Evolutionary conservation across 2,797 vertebrate species (phyloP).

Genomic region (Sebastes steindachneri): DNA sequence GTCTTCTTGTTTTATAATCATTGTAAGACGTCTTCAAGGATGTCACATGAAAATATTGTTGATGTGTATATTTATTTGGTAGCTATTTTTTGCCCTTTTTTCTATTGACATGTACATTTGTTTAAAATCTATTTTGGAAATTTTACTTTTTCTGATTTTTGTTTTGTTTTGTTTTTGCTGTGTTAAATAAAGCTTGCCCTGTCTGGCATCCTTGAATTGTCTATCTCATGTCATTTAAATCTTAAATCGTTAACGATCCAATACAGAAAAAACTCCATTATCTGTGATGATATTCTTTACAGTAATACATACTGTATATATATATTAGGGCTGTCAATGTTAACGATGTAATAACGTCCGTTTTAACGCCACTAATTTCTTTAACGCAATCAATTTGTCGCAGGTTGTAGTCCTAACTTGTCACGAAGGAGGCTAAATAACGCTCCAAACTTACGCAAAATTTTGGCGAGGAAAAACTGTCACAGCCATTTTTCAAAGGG

Average conservation of each 20-base stretch:
- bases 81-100: constrained; percentile 64
- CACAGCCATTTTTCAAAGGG: too few relatives aligned
- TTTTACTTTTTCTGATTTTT: constrained; percentile 34
- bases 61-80: constrained; percentile 85
- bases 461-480: too few relatives aligned
- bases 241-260: neutral
- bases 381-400: too few relatives aligned
- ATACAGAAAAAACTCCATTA: neutral
- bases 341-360: too few relatives aligned
- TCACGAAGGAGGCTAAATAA: too few relatives aligned
- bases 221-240: constrained; percentile 7
- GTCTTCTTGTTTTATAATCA: constrained; percentile 85
- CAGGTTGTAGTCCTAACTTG: too few relatives aligned
- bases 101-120: constrained; percentile 68
- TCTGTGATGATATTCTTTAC: neutral
- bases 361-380: too few relatives aligned
- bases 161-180: constrained; percentile 54
- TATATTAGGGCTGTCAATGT: too few relatives aligned
- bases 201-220: constrained; percentile 63
- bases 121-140: constrained; percentile 80
- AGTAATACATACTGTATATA: neutral
- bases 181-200: constrained; percentile 84
- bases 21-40: constrained; percentile 76
- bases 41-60: constrained; percentile 74
- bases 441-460: too few relatives aligned